Evolutionary conservation across 2,888 invertebrate genomes (phyloP).

Genomic region (Leptothorax acervorum): DNA sequence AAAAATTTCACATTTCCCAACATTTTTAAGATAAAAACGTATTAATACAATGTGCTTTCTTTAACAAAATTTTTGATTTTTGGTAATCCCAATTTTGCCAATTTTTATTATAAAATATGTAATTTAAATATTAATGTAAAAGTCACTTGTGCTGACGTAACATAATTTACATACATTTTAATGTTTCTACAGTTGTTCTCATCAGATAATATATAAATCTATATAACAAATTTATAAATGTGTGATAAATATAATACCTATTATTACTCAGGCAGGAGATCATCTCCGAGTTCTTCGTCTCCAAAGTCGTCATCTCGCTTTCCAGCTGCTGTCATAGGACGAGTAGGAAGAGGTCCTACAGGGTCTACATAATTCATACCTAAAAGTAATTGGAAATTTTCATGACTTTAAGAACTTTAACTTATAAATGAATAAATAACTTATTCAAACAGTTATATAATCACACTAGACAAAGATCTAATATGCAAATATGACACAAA

Average conservation of each 20-base stretch:
- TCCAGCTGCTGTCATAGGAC: conserved; percentile 87
- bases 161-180: conserved; percentile 17
- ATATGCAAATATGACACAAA: neutral
- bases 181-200: neutral
- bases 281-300: conserved; percentile 91
- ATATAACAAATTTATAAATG: neutral
- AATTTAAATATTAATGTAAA: conserved; percentile 15
- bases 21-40: conserved; percentile 18
- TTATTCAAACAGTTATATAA: neutral
- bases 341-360: conserved; percentile 87
- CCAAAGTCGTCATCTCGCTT: conserved; percentile 90
- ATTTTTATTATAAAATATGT: neutral
- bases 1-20: neutral
- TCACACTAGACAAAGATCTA: neutral
- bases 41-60: neutral
- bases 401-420: neutral
- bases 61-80: neutral
- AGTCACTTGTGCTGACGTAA: neutral
- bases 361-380: conserved; percentile 87
- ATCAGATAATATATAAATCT: conserved; percentile 29
- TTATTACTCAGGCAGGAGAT: conserved; percentile 90
- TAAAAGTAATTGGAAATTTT: conserved; percentile 71
- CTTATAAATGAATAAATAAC: neutral
- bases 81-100: neutral
- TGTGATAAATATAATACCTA: neutral